Percentiles rank a stretch among this genome's conserved stretches.
phyloP scores from a whole-genome alignment of 1,140 invertebrate genomes.

The Drosophila gunungcola region DNA sequence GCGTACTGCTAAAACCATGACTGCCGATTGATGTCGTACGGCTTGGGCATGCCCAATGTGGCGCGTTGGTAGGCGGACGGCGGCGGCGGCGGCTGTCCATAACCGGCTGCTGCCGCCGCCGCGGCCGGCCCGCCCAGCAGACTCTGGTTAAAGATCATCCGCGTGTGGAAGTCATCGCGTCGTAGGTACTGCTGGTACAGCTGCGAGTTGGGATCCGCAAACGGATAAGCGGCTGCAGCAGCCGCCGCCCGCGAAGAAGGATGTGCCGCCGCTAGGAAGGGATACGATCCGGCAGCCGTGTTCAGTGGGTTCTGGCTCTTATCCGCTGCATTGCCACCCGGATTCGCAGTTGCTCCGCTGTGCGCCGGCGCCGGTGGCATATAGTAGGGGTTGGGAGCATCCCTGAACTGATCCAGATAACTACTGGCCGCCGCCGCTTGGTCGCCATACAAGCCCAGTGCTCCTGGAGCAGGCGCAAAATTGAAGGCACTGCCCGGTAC shows the following conservation, averaged over 20 bases:
- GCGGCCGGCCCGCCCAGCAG: constrained; percentile 85
- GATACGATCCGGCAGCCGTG: constrained; percentile 70
- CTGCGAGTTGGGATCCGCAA: constrained; percentile 87
- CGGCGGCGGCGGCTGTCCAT: constrained; percentile 86
- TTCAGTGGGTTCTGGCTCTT: constrained; percentile 67
- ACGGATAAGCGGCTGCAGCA: constrained; percentile 86
- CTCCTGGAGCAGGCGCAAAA: constrained; percentile 87
- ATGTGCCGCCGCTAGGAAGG: constrained; percentile 84
- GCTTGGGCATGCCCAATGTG: constrained; percentile 88
- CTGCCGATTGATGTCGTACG: constrained; percentile 86
- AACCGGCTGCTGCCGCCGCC: constrained; percentile 83
- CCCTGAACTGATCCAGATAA: constrained; percentile 88
- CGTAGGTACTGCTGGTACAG: constrained; percentile 90
- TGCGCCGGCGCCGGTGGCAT: constrained; percentile 86
- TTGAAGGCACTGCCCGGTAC: constrained; percentile 90
- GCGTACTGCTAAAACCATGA: constrained; percentile 85
- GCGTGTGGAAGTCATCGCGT: constrained; percentile 86
- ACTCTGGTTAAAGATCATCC: constrained; percentile 87
- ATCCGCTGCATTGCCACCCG: constrained; percentile 78
- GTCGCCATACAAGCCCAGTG: constrained; percentile 86
- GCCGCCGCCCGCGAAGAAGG: constrained; percentile 83
- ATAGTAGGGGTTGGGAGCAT: constrained; percentile 86
- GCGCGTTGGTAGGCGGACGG: constrained; percentile 87
- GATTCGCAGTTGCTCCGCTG: constrained; percentile 84
- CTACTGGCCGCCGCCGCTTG: constrained; percentile 85